Evolutionary conservation across 2,888 invertebrate genomes (phyloP), one percentile per base, ranked within the genome.

Genomic region (Nymphalis polychloros): DNA sequence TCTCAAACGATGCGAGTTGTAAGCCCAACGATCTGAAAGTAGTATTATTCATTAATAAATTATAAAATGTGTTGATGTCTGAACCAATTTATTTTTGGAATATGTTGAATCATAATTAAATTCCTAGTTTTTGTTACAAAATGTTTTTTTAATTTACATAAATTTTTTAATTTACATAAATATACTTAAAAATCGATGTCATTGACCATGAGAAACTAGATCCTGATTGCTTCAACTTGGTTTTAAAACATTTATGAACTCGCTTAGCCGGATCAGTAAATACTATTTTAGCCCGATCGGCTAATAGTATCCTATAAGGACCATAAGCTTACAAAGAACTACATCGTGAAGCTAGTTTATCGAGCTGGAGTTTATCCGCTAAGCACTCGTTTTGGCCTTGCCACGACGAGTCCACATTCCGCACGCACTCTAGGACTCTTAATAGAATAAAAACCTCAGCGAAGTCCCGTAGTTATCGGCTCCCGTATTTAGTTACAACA

Each of bases 1-100:
- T 96, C 88, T 97, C 97, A 81, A 97, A 96, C 17, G 97, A 97
- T 59, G 96, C 96, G 81, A 97, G 91, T 83, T 97, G 97, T 76
- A 97, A 92, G 27, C 97, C 97, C 81, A 97, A 92, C 67, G 97
- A 97, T 79, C 97, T 93, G 90, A 70, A 88, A 81, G 48, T 31
- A 77, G 68, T 61, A 66, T 46, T 50, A 23, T 46, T 48, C 23
- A 60, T 57, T 50, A 16, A 52, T 20, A 35, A 16, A 17, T 20
- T 23, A 59, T 59, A 17, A n/a, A 2, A 8, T 52, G 13, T 49
- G 13, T 0, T 19, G 13, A 13, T 16, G 5, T n/a, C 48, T n/a
- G 5, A 16, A 5, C 13, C 8, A 17, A 5, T 49, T 19, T 0
- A 0, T 13, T 41, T 41, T 41, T 41, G 0, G 0, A 41, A 41